phyloP scores from a whole-genome alignment of 2,113 vertebrate genomes.

The Apistogramma diplotaenia region DNA sequence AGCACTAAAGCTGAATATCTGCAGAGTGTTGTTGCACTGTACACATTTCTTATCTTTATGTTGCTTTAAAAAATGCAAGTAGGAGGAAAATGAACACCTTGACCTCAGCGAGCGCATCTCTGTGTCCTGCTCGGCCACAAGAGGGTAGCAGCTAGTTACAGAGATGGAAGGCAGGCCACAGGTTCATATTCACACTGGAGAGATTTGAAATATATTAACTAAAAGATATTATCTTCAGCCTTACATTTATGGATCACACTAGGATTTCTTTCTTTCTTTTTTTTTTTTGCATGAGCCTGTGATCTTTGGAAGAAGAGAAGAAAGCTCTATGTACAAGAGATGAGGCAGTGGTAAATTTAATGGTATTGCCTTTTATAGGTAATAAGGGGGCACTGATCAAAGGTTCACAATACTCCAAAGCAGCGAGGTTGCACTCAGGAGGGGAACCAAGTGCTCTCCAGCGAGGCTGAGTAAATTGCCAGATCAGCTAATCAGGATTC shows the following conservation, averaged over 20 bases:
- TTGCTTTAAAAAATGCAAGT: constrained; percentile 38
- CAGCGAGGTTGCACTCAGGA: constrained; percentile 66
- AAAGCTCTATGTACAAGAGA: constrained; percentile 47
- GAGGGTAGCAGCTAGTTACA: constrained; percentile 77
- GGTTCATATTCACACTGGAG: constrained; percentile 27
- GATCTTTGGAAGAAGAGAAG: constrained; percentile 51
- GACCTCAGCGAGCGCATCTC: constrained; percentile 35
- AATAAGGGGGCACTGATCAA: constrained; percentile 76
- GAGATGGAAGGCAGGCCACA: constrained; percentile 25
- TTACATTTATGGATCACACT: constrained; percentile 49
- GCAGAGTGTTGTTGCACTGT: constrained; percentile 29
- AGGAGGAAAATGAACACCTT: constrained; percentile 31
- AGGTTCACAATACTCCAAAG: constrained; percentile 72
- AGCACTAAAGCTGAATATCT: constrained; percentile 31
- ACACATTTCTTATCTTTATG: constrained; percentile 30
- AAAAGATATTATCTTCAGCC: constrained; percentile 53
- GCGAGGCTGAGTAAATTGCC: constrained; percentile 68
- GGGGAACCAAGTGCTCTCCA: constrained; percentile 71
- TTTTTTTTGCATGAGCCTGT: constrained; percentile 47
- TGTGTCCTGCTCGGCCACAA: constrained; percentile 71
- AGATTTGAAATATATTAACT: constrained; percentile 48
- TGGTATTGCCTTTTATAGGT: constrained; percentile 72
- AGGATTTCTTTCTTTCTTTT: constrained; percentile 10
- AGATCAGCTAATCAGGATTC: constrained; percentile 78
- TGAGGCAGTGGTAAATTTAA: constrained; percentile 47